Evolutionary conservation across 2,888 invertebrate genomes (phyloP).

Genomic region (Tetrapedia diversipes): DNA sequence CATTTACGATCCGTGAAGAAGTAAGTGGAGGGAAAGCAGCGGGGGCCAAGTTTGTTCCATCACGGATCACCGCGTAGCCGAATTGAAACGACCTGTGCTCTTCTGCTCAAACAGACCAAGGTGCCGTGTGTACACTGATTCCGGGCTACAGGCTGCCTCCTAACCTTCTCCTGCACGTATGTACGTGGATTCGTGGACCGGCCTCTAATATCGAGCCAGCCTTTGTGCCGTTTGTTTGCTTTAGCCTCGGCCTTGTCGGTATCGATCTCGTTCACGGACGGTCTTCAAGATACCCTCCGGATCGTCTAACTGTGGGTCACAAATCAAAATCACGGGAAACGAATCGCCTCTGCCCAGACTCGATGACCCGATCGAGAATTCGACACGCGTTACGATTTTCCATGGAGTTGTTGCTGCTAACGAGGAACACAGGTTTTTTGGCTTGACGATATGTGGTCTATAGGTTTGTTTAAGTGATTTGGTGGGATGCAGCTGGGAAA

Average conservation of each 20-base stretch:
- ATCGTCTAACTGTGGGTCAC: slow-evolving; percentile 15
- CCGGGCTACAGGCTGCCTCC: slow-evolving; percentile 56
- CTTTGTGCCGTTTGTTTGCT: slow-evolving; percentile 78
- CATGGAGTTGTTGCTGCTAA: not conserved
- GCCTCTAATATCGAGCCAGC: slow-evolving; percentile 76
- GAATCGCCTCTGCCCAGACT: slow-evolving; percentile 5
- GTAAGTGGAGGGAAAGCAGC: slow-evolving; percentile 12
- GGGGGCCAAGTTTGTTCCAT: slow-evolving; percentile 55
- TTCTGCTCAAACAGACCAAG: slow-evolving; percentile 76
- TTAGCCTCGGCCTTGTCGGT: slow-evolving; percentile 59
- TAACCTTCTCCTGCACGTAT: slow-evolving; percentile 19
- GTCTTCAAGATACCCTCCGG: slow-evolving; percentile 44
- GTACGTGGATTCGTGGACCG: slow-evolving; percentile 49
- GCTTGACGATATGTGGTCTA: no score
- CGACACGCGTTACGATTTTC: slow-evolving; percentile 7
- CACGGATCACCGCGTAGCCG: slow-evolving; percentile 68
- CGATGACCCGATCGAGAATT: slow-evolving; percentile 19
- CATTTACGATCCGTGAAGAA: not conserved
- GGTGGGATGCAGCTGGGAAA: no score
- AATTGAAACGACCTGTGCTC: slow-evolving; percentile 69
- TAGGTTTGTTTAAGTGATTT: no score
- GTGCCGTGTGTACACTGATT: slow-evolving; percentile 76
- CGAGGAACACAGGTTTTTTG: no score
- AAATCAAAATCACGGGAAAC: slow-evolving; percentile 35
- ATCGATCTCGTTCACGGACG: slow-evolving; percentile 57